Base-by-base conservation (phyloP, 1,140 invertebrate species). In the Heliconius hermathena region DNA sequence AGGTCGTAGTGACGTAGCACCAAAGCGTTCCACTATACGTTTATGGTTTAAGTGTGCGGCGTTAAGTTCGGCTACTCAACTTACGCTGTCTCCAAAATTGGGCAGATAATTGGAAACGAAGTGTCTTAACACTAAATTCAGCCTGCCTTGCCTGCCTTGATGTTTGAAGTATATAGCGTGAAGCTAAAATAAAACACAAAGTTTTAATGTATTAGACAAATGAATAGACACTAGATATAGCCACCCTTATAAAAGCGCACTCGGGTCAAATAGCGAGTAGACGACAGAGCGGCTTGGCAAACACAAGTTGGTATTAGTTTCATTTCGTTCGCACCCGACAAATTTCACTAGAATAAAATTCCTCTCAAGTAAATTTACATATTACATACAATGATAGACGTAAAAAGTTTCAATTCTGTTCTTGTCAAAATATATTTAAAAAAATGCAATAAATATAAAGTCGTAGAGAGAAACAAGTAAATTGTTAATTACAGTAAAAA, bases 261-360 rank as follows among this genome's bases (percentile, higher is more conserved):
- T 83, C 84, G 79, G 84, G 83, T 85, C 83, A 85, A 82, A 83
- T 83, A 80, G 80, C 80, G 74, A 81, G 80, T 76, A 46, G 80
- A 78, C 81, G 84, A 79, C 82, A 79, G 84, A 46, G 79, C 77
- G 76, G 82, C 84, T 66, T 66, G 60, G 60, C 60, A 85, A 85
- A 83, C 71, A 85, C 78, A 81, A 81, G 74, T 77, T 66, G 60
- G 76, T 82, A 82, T 84, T 84, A 82, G 82, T 83, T 85, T 83
- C 80, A 83, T 83, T 76, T 71, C 70, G 77, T 77, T 77, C 79
- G 73, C 60, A 26, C 66, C 20, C 75, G 41, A 77, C 75, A 77
- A 71, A 81, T 81, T 77, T 80, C 71, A 70, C 73, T 70, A 11
- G 78, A 76, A 57, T 76, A 80, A 80, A 71, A 73, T 80, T 71